phyloP scores from a whole-genome alignment of 2,797 vertebrate genomes.

The Tokudaia muenninki region DNA sequence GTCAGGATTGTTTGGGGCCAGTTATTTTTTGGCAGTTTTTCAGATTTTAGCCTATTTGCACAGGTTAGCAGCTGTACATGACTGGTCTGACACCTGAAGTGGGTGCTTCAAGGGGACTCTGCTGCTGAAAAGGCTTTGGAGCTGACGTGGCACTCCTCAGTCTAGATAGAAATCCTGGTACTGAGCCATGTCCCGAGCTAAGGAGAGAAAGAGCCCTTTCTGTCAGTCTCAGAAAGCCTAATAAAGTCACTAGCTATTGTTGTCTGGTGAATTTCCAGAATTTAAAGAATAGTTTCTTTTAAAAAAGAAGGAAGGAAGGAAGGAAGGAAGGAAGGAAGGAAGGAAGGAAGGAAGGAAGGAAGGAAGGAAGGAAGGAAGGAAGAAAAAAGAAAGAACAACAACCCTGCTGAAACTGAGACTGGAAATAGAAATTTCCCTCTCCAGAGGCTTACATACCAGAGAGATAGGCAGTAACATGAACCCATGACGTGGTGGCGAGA shows the following conservation, averaged over 20 bases:
- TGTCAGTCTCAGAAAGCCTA: neutral
- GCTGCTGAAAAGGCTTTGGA: neutral
- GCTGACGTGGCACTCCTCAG: neutral
- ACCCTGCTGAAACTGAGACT: neutral
- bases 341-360: neutral
- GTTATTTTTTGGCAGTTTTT: neutral
- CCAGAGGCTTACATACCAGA: conserved; percentile 50
- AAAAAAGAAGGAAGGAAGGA: neutral
- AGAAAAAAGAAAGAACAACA: neutral
- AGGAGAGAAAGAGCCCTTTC: conserved; percentile 16
- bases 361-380: neutral
- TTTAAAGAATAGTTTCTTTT: neutral
- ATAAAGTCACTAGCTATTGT: neutral
- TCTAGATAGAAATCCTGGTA: neutral
- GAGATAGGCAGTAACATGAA: neutral
- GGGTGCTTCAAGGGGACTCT: neutral
- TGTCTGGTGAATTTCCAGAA: neutral
- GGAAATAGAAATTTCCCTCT: neutral
- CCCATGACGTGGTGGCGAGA: neutral
- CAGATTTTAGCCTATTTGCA: neutral
- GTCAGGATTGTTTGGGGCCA: neutral
- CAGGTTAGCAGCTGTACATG: neutral
- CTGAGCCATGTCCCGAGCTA: neutral
- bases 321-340: neutral
- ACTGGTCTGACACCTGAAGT: neutral